Percentiles rank a stretch among this genome's conserved stretches.
These are phyloP conservation scores for Geotria australis DNA, from an alignment of 2,797 vertebrate genomes.

Conservation along the genomic window DNA sequence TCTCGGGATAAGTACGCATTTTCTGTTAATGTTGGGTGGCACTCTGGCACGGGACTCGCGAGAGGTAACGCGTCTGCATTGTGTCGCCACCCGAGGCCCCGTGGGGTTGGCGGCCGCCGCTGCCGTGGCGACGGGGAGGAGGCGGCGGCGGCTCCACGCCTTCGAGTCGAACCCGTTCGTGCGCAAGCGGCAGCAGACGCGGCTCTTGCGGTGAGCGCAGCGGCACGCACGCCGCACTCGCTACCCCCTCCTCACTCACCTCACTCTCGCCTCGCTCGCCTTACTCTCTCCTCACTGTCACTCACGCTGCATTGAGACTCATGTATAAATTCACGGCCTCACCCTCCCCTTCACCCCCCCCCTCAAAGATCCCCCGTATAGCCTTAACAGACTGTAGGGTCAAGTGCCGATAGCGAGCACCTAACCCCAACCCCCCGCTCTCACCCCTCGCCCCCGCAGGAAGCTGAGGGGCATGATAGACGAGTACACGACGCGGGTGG, in stretches of 20 bases:
- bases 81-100: constrained; percentile 31
- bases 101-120: constrained; percentile 94
- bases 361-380: no score
- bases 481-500: constrained; percentile 84
- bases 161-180: constrained; percentile 96
- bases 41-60: no score
- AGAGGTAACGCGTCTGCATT: neutral
- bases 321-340: no score
- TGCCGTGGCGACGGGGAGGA: constrained; percentile 84
- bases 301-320: no score
- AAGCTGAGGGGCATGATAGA: constrained; percentile 78
- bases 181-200: constrained; percentile 84
- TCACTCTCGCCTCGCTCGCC: neutral
- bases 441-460: constrained; percentile 11
- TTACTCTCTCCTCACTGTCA: no score
- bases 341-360: no score
- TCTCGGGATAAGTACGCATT: no score
- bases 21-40: no score
- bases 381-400: no score
- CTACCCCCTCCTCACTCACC: neutral
- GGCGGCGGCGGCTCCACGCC: constrained; percentile 67
- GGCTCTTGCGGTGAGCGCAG: constrained; percentile 45
- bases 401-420: no score
- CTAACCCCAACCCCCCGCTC: no score
- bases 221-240: no score